phyloP scores from a whole-genome alignment of 2,797 vertebrate genomes.

The Parauchenoglanis punctatus region DNA sequence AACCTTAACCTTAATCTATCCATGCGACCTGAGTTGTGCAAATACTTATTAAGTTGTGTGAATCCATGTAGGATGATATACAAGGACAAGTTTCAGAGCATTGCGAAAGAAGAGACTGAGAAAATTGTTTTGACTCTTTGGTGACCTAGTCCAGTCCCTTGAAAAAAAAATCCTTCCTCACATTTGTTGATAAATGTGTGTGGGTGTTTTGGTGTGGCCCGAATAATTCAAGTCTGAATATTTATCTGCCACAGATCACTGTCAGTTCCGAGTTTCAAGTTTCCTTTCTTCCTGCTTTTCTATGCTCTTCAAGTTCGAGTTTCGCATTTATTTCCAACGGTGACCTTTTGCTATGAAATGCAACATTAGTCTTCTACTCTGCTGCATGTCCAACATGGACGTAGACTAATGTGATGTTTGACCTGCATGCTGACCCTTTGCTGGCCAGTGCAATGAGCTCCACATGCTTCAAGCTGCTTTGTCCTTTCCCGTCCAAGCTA shows the following conservation, averaged over 20 bases:
- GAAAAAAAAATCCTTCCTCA: constrained; percentile 50
- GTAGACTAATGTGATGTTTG: constrained; percentile 81
- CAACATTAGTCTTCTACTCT: constrained; percentile 77
- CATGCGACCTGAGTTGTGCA: background rate
- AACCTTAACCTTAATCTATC: background rate
- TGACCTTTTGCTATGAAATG: constrained; percentile 79
- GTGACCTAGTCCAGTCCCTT: constrained; percentile 63
- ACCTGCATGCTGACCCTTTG: constrained; percentile 72
- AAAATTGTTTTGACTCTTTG: constrained; percentile 68
- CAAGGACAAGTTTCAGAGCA: constrained; percentile 59
- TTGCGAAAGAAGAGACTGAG: constrained; percentile 58
- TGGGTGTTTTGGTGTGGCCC: constrained; percentile 60
- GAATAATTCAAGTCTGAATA: constrained; percentile 60
- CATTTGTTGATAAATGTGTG: constrained; percentile 65
- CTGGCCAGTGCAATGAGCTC: constrained; percentile 74
- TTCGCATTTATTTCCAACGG: constrained; percentile 78
- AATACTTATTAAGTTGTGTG: constrained; percentile 57
- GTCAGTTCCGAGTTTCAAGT: constrained; percentile 56
- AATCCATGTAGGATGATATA: constrained; percentile 61
- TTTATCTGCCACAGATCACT: constrained; percentile 56
- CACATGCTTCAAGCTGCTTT: constrained; percentile 69
- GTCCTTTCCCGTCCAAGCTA: constrained; percentile 63
- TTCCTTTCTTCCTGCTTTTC: constrained; percentile 50
- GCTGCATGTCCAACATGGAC: constrained; percentile 74
- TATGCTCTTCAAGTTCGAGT: constrained; percentile 73